phyloP scores from a whole-genome alignment of 2,797 vertebrate species.

The Sebastes nivosus region DNA sequence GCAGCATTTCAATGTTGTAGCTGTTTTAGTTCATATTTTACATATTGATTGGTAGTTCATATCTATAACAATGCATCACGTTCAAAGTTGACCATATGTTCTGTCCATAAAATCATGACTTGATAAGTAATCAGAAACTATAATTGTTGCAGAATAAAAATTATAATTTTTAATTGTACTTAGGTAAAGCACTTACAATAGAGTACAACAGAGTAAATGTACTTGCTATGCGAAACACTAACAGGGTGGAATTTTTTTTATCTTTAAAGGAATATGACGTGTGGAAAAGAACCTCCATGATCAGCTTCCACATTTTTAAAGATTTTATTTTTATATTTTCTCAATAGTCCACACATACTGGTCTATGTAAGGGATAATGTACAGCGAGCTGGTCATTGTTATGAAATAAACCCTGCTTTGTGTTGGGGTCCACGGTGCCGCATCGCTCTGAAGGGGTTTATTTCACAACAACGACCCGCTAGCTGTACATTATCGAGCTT shows the following conservation, averaged over 20 bases:
- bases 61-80: not conserved
- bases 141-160: no score
- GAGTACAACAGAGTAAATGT: not conserved
- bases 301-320: not conserved
- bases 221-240: not conserved
- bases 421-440: no score
- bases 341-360: not conserved
- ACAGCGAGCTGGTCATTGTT: no score
- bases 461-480: no score
- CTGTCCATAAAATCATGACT: no score
- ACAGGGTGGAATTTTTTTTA: not conserved
- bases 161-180: not conserved
- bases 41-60: not conserved
- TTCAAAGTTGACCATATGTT: no score
- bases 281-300: not conserved
- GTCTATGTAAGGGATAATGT: not conserved
- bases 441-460: no score
- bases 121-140: no score
- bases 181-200: not conserved
- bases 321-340: not conserved
- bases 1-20: not conserved
- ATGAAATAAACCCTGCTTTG: no score
- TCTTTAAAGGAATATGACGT: not conserved
- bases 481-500: no score
- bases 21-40: not conserved